A percentile compares a stretch with the other conserved stretches of the same genome.
phyloP scores from a whole-genome alignment of 2,113 vertebrate genomes.

The Diadophis punctatus region DNA sequence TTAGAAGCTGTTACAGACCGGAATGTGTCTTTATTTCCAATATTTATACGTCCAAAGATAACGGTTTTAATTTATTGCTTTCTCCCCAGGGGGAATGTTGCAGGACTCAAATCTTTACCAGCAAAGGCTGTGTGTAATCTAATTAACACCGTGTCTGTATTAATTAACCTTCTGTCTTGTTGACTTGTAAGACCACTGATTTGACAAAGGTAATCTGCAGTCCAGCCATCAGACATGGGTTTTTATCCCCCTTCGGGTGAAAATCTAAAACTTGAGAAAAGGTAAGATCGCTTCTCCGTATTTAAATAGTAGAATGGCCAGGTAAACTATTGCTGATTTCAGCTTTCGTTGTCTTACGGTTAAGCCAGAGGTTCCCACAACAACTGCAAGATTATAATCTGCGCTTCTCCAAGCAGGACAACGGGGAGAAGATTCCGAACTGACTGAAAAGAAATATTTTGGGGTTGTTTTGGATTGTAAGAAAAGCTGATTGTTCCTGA shows the following conservation, averaged over 20 bases:
- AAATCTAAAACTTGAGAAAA: background rate
- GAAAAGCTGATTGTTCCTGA: background rate
- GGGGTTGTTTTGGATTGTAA: background rate
- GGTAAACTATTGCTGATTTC: background rate
- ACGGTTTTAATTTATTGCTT: conserved; percentile 19
- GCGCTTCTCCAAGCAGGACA: background rate
- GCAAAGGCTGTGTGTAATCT: conserved; percentile 4
- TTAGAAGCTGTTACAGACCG: background rate
- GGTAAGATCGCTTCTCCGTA: background rate
- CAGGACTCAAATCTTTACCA: conserved; percentile 4
- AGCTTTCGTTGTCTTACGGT: background rate
- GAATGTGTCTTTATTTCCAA: background rate
- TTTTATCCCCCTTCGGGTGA: background rate
- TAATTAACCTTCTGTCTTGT: conserved; percentile 21
- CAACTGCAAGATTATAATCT: background rate
- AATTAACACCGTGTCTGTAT: conserved; percentile 23
- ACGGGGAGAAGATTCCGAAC: background rate
- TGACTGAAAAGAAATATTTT: background rate
- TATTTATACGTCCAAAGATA: conserved; percentile 10
- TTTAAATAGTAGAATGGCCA: background rate
- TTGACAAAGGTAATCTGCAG: background rate
- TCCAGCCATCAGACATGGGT: background rate
- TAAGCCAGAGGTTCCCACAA: background rate
- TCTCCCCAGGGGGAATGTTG: conserved; percentile 6
- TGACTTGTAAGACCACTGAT: conserved; percentile 6